These are phyloP conservation scores for Drosophila algonquin DNA, from an alignment of 2,888 invertebrate species.

Conservation along the genomic window DNA sequence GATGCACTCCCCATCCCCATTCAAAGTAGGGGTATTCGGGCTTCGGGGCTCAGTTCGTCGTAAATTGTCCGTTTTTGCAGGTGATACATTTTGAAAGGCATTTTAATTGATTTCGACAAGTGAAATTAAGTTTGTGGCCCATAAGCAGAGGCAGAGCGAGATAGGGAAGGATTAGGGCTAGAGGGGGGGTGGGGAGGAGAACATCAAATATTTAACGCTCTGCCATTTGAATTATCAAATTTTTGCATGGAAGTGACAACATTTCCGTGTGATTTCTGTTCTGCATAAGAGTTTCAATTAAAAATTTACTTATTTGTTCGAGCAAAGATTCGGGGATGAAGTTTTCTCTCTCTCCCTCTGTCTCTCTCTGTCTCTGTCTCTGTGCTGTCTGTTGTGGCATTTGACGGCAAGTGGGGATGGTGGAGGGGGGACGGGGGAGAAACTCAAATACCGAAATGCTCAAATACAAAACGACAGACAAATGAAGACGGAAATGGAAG, in stretches of 20 bases:
- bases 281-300: constrained; percentile 56
- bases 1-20: constrained; percentile 54
- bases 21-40: constrained; percentile 28
- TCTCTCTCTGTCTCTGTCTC: constrained; percentile 4
- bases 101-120: constrained; percentile 68
- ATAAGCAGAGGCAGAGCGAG: neutral
- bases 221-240: constrained; percentile 54
- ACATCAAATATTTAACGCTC: constrained; percentile 47
- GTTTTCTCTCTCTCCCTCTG: constrained; percentile 24
- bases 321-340: constrained; percentile 3
- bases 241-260: constrained; percentile 34
- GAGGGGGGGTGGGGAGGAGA: neutral
- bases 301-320: constrained; percentile 54
- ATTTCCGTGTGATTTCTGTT: constrained; percentile 30
- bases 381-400: constrained; percentile 2
- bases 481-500: constrained; percentile 31
- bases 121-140: constrained; percentile 43
- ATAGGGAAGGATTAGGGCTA: no score
- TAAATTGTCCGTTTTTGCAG: constrained; percentile 56
- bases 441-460: constrained; percentile 52
- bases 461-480: constrained; percentile 50
- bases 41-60: neutral
- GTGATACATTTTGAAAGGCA: constrained; percentile 65
- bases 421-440: neutral
- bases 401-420: neutral